Evolutionary conservation across 1,140 invertebrate species (phyloP).

Genomic region (Danaus melanippus): DNA sequence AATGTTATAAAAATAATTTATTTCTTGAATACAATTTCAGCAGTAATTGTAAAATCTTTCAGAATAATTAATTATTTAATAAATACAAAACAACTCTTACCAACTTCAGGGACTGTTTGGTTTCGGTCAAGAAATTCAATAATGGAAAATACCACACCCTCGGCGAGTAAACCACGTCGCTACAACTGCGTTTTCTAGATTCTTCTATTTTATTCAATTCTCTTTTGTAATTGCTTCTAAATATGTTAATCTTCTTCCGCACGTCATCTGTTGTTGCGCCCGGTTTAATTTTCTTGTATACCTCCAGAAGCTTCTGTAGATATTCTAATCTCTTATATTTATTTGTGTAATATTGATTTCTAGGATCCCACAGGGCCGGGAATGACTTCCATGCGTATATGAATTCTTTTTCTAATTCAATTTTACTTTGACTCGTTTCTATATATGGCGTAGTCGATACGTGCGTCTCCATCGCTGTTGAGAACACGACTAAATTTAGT

Average conservation of each 20-base stretch:
- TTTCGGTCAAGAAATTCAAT: conserved; percentile 15
- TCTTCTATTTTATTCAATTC: conserved; percentile 11
- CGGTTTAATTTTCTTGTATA: conserved; percentile 11
- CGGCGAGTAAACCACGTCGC: conserved; percentile 1
- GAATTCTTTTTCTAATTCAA: conserved; percentile 10
- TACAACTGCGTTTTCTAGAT: not conserved
- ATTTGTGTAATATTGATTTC: conserved; percentile 14
- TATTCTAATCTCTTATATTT: conserved; percentile 11
- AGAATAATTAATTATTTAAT: too few relatives aligned
- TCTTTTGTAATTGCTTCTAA: conserved; percentile 17
- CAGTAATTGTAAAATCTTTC: too few relatives aligned
- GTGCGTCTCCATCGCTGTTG: conserved; percentile 5
- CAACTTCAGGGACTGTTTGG: conserved; percentile 3
- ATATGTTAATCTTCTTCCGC: conserved; percentile 16
- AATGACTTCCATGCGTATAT: conserved; percentile 12
- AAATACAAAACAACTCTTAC: not conserved
- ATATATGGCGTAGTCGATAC: not conserved
- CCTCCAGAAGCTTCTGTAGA: conserved; percentile 6
- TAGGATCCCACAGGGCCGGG: conserved; percentile 14
- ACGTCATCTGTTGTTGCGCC: conserved; percentile 13
- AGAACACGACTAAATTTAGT: too few relatives aligned
- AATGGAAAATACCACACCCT: conserved; percentile 13
- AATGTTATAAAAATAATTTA: too few relatives aligned
- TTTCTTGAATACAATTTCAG: too few relatives aligned
- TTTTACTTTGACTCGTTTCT: too few relatives aligned